phyloP scores from a whole-genome alignment of 2,113 vertebrate genomes.

The Pluvianellus socialis region DNA sequence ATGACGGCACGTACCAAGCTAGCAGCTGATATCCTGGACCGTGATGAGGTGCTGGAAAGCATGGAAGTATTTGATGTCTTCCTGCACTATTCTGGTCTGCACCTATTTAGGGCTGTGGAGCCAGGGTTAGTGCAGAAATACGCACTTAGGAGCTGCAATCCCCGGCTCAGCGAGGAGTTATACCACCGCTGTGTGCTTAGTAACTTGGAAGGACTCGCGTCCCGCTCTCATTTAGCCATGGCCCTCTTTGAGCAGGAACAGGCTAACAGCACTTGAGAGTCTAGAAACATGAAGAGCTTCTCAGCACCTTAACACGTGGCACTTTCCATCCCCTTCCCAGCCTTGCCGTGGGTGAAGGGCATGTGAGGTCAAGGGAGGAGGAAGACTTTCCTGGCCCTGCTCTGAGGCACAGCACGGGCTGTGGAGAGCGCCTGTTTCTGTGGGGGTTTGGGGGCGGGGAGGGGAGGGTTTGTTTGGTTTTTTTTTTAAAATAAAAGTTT shows the following conservation, averaged over 20 bases:
- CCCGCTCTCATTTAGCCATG: slow-evolving; percentile 89
- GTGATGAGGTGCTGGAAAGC: slow-evolving; percentile 90
- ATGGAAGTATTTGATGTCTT: slow-evolving; percentile 96
- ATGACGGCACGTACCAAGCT: slow-evolving; percentile 90
- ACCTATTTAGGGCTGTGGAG: slow-evolving; percentile 93
- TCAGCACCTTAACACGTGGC: slow-evolving; percentile 65
- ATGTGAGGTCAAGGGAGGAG: background rate
- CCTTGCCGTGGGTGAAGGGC: background rate
- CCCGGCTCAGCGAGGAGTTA: slow-evolving; percentile 89
- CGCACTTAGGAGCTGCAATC: slow-evolving; percentile 84
- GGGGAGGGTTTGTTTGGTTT: background rate
- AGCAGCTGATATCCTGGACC: slow-evolving; percentile 85
- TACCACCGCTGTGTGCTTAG: slow-evolving; percentile 95
- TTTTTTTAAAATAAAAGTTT: slow-evolving; percentile 12
- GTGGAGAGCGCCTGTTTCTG: background rate
- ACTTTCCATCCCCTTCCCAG: slow-evolving; percentile 45
- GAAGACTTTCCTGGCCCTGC: background rate
- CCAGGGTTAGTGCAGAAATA: slow-evolving; percentile 94
- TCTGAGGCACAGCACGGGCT: background rate
- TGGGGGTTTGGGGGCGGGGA: background rate
- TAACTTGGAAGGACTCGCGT: slow-evolving; percentile 91
- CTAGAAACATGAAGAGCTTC: background rate
- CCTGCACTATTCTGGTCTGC: slow-evolving; percentile 90
- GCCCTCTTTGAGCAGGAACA: slow-evolving; percentile 95
- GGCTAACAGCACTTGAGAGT: slow-evolving; percentile 89